Evolutionary conservation across 2,888 invertebrate species (phyloP), one percentile per base, ranked within the genome.

Genomic region (Synanthedon andrenaeformis): DNA sequence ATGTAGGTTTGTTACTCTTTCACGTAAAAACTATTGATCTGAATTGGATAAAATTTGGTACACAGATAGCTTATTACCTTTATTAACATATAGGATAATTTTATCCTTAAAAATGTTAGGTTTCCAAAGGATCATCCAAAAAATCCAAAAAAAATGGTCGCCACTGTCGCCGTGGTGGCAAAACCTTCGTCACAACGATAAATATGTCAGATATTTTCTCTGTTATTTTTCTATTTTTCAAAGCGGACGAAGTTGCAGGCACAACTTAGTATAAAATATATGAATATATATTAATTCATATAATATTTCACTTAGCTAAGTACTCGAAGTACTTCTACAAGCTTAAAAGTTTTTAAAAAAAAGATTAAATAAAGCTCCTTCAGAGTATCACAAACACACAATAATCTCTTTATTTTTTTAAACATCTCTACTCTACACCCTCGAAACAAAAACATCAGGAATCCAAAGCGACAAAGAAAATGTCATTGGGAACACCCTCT

Each of bases 401-500:
- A n/a, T 13, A 14, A 45, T 45, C n/a, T 45, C 45, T 45, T 45
- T 45, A 45, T 45, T 45, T 45, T 45, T 45, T 45, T 45, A 45
- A 45, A 14, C 14, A 45, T 13, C 45, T 45, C 45, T 45, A n/a
- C n/a, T 45, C 45, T 45, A 45, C 45, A 45, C 45, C 45, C 45
- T 13, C 45, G n/a, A 45, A 13, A n/a, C 14, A 14, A 45, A 45
- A 45, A 45, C 45, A 45, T 13, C 45, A 45, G 45, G 4, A 51
- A 23, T 35, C 51, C 35, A 52, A 41, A 11, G 13, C 52, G 52
- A 68, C 70, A 69, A 69, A 69, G 63, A 59, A 62, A 66, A 62
- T 56, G 62, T 63, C 53, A 61, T 56, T 66, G 64, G 62, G 57
- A 51, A 59, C 66, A 70, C 84, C 84, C 85, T 70, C 74, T 79